phyloP scores from a whole-genome alignment of 2,797 vertebrate species.

The Sardinella longiceps region DNA sequence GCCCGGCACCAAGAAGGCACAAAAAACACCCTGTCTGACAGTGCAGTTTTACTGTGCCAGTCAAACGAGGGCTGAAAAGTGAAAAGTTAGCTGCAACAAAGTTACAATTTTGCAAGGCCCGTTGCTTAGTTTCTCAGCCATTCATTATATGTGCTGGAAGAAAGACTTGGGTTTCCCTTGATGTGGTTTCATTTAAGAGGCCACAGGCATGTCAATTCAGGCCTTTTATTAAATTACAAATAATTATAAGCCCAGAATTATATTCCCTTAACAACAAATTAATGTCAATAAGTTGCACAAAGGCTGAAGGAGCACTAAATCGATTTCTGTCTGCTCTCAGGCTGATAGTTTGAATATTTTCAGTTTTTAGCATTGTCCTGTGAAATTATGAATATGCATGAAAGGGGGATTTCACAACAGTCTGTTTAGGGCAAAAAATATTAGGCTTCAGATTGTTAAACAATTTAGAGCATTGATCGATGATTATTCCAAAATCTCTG shows the following conservation, averaged over 20 bases:
- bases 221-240: not conserved
- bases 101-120: not conserved
- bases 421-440: not conserved
- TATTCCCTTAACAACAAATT: not conserved
- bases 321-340: too few relatives aligned
- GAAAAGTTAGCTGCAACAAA: conserved; percentile 14
- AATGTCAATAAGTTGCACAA: too few relatives aligned
- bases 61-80: not conserved
- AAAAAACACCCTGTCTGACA: not conserved
- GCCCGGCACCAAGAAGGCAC: conserved; percentile 12
- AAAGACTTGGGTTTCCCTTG: not conserved
- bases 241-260: not conserved
- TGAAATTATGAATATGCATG: too few relatives aligned
- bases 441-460: not conserved
- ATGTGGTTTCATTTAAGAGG: not conserved
- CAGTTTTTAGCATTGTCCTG: not conserved
- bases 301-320: too few relatives aligned
- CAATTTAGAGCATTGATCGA: too few relatives aligned
- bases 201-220: not conserved
- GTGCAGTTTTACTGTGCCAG: conserved; percentile 3
- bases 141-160: not conserved
- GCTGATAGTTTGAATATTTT: not conserved
- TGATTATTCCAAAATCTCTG: too few relatives aligned
- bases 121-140: not conserved
- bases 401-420: not conserved